Evolutionary conservation across 1,140 invertebrate species (phyloP).

Genomic region (Harpegnathos saltator): DNA sequence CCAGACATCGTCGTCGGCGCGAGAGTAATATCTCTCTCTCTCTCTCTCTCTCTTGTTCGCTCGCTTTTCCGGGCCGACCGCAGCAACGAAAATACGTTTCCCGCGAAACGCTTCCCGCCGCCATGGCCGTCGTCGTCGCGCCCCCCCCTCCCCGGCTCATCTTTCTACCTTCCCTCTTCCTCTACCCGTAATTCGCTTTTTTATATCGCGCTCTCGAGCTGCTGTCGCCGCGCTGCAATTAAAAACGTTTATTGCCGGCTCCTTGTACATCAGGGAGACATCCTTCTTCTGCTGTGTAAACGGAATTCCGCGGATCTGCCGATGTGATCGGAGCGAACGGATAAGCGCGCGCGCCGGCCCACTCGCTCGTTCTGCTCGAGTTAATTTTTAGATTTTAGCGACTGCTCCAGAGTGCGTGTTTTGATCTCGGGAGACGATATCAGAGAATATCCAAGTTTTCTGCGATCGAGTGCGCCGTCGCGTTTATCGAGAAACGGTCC

Average conservation of each 20-base stretch:
- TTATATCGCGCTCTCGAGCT: constrained; percentile 4
- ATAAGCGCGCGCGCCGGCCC: background rate
- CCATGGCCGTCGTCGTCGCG: background rate
- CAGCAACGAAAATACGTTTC: constrained; percentile 42
- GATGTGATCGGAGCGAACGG: background rate
- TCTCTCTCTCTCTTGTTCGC: too few relatives aligned
- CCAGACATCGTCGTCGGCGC: constrained; percentile 60
- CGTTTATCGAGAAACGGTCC: background rate
- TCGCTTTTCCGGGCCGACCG: constrained; percentile 7
- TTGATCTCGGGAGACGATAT: constrained; percentile 27
- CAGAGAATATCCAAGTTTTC: constrained; percentile 29
- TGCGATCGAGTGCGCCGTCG: too few relatives aligned
- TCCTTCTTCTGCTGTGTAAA: too few relatives aligned
- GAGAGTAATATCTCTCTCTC: constrained; percentile 18
- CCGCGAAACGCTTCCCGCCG: constrained; percentile 12
- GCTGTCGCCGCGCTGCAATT: constrained; percentile 25
- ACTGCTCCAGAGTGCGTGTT: constrained; percentile 10
- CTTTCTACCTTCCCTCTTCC: too few relatives aligned
- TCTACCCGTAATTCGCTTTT: background rate
- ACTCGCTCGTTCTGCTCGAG: background rate
- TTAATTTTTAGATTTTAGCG: constrained; percentile 46
- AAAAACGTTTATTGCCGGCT: constrained; percentile 43
- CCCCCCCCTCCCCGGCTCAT: background rate
- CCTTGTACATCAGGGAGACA: background rate
- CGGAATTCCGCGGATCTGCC: too few relatives aligned